Conservation (phyloP, 1,140 invertebrate genomes). For the Bombus sylvicola region DNA sequence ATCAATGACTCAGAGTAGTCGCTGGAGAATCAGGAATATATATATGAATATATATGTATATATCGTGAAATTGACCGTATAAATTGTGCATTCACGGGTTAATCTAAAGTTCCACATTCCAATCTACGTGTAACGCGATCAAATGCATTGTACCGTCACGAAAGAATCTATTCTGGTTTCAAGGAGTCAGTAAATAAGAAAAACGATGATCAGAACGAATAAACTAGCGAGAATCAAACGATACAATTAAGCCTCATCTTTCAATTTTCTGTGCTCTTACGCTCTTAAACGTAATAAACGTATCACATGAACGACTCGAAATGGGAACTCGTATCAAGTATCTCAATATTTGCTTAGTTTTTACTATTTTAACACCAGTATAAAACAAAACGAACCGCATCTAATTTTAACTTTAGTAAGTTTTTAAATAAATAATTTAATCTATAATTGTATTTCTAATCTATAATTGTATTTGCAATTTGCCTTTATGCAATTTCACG, state of each 20-base stretch:
- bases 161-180: not conserved
- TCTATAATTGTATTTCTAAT: no score
- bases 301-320: not conserved
- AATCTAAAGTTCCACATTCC: slow-evolving; percentile 10
- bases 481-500: no score
- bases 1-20: not conserved
- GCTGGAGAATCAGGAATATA: not conserved
- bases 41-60: not conserved
- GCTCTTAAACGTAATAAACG: not conserved
- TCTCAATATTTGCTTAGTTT: not conserved
- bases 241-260: slow-evolving; percentile 16
- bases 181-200: not conserved
- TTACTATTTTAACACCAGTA: not conserved
- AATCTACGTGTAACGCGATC: not conserved
- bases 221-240: not conserved
- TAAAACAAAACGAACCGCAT: not conserved
- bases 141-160: not conserved
- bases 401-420: not conserved
- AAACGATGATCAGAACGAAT: not conserved
- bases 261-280: slow-evolving; percentile 26
- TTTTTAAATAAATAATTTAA: no score
- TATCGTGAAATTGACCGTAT: slow-evolving; percentile 17
- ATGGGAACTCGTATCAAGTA: not conserved
- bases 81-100: slow-evolving; percentile 12
- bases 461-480: no score